Conservation (phyloP, 2,113 vertebrate genomes). For the Ornithorhynchus anatinus region DNA sequence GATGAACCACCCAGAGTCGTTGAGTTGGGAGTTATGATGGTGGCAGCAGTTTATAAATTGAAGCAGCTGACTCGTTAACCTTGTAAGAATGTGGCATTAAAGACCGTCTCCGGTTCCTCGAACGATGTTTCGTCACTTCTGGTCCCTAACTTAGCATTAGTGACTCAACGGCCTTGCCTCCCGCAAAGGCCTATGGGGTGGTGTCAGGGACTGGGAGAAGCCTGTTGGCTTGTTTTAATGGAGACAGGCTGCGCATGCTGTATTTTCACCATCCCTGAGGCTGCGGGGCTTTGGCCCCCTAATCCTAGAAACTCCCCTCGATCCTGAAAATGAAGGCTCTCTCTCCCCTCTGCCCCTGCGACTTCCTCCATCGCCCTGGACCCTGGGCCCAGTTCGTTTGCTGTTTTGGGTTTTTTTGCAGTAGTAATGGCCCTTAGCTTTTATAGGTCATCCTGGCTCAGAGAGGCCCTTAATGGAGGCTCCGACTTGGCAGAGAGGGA, state of each 20-base stretch:
- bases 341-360: not conserved
- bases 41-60: constrained; percentile 25
- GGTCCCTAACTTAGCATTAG: constrained; percentile 34
- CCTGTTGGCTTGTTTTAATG: constrained; percentile 41
- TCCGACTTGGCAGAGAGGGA: too few species aligned
- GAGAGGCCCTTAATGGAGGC: too few species aligned
- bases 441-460: too few species aligned
- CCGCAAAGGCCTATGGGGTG: constrained; percentile 15
- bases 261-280: constrained; percentile 6
- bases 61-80: constrained; percentile 48
- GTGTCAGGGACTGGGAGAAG: constrained; percentile 29
- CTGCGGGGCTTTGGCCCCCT: not conserved
- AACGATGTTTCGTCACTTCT: constrained; percentile 48
- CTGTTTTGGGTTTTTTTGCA: not conserved
- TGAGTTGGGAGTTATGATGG: constrained; percentile 7
- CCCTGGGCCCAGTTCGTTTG: too few species aligned
- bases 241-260: constrained; percentile 36
- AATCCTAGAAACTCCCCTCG: not conserved
- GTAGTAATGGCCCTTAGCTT: not conserved
- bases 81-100: constrained; percentile 56
- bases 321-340: constrained; percentile 16
- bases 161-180: constrained; percentile 48
- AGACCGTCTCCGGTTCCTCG: constrained; percentile 52
- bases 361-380: not conserved
- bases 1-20: constrained; percentile 19